Conservation (phyloP, 2,113 vertebrate species). For the Osmerus eperlanus region DNA sequence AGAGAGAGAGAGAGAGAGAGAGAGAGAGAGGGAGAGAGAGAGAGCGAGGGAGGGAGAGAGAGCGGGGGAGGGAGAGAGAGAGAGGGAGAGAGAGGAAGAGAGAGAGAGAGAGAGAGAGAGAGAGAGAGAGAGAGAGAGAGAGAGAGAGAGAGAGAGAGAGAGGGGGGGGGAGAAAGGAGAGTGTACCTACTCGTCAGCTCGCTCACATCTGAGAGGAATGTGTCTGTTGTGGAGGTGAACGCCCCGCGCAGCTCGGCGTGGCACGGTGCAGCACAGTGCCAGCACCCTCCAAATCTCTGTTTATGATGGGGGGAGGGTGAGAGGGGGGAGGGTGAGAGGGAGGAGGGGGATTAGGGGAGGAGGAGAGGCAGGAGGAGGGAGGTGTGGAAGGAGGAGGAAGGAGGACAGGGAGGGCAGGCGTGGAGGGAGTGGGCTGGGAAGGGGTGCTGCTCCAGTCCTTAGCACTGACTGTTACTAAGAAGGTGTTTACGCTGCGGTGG, state of each 20-base stretch:
- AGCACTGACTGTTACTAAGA: conserved; percentile 80
- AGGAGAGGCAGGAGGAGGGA: conserved; percentile 57
- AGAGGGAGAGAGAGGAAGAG: conserved; percentile 2
- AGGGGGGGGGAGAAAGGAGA: neutral
- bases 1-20: neutral
- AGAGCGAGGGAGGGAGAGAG: neutral
- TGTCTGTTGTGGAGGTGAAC: conserved; percentile 51
- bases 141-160: conserved; percentile 6
- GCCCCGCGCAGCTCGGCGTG: conserved; percentile 43
- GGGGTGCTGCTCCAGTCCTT: conserved; percentile 57
- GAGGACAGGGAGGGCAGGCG: conserved; percentile 50
- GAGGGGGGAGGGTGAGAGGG: conserved; percentile 33
- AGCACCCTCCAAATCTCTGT: conserved; percentile 57
- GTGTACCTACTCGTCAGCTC: conserved; percentile 41
- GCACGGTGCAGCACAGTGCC: conserved; percentile 55
- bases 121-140: conserved; percentile 13
- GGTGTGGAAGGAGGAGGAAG: conserved; percentile 36
- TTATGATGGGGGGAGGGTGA: conserved; percentile 45
- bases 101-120: neutral
- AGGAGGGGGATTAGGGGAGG: neutral
- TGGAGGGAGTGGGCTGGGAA: conserved; percentile 43
- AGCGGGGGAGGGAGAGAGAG: neutral
- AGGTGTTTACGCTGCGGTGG: conserved; percentile 72
- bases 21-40: neutral
- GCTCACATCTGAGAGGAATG: conserved; percentile 53